phyloP scores from a whole-genome alignment of 2,113 vertebrate genomes.

The Mesitornis unicolor region DNA sequence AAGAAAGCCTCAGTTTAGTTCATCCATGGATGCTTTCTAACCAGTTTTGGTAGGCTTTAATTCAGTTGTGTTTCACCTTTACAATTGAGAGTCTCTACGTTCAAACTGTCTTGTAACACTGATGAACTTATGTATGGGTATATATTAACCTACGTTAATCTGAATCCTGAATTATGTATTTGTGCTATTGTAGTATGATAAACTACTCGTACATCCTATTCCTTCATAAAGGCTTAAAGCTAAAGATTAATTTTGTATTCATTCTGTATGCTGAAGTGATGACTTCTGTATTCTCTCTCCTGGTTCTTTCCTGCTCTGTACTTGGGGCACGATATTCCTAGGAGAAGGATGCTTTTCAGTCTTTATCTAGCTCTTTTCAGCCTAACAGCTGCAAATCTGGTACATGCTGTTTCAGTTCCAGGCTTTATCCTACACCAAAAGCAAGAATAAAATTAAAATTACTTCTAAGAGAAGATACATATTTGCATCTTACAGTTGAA shows the following conservation, averaged over 20 bases:
- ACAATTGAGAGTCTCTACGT: neutral
- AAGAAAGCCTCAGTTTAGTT: neutral
- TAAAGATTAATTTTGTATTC: neutral
- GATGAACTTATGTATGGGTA: neutral
- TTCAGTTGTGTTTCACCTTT: neutral
- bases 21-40: neutral
- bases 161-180: neutral
- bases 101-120: neutral
- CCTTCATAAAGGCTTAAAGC: neutral
- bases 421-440: neutral
- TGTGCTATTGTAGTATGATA: neutral
- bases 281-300: neutral
- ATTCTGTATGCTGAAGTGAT: neutral
- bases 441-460: neutral
- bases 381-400: neutral
- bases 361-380: neutral
- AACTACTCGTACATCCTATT: neutral
- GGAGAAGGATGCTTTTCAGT: neutral
- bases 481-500: neutral
- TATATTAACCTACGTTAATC: neutral
- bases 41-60: neutral
- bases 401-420: neutral
- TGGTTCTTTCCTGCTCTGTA: neutral
- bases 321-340: neutral
- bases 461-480: neutral